phyloP scores from a whole-genome alignment of 2,113 vertebrate species.

The Dasyprocta punctata region DNA sequence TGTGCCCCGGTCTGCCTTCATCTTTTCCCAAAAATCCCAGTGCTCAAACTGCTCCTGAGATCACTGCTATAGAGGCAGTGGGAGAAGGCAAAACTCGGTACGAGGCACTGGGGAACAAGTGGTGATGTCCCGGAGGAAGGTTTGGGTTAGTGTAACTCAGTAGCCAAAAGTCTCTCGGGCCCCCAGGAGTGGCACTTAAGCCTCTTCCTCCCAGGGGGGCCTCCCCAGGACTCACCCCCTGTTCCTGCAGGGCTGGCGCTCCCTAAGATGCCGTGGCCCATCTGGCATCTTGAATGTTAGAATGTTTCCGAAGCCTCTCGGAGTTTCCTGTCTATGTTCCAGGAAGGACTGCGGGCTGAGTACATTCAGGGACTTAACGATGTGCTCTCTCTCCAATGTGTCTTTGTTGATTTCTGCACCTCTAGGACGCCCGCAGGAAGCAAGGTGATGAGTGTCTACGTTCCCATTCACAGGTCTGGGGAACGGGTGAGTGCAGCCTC shows the following conservation, averaged over 20 bases:
- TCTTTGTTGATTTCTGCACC: background rate
- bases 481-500: conserved; percentile 4
- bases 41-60: background rate
- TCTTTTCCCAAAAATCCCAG: background rate
- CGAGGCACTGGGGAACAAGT: background rate
- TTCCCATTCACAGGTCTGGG: accelerated
- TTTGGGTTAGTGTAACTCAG: no score
- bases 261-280: background rate
- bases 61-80: background rate
- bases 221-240: background rate
- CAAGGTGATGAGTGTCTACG: accelerated
- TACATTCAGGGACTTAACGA: background rate
- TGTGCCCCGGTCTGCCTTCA: background rate
- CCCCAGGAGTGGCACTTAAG: background rate
- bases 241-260: no score
- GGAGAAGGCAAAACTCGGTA: background rate
- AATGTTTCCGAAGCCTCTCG: accelerated
- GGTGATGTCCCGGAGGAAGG: background rate
- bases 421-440: background rate
- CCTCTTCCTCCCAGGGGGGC: background rate
- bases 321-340: background rate
- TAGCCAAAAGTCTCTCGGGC: background rate
- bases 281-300: background rate
- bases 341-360: background rate
- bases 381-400: accelerated